Conservation (phyloP, 37 sponge, comb jelly and placozoan genomes). For the Eunapius fragilis region DNA sequence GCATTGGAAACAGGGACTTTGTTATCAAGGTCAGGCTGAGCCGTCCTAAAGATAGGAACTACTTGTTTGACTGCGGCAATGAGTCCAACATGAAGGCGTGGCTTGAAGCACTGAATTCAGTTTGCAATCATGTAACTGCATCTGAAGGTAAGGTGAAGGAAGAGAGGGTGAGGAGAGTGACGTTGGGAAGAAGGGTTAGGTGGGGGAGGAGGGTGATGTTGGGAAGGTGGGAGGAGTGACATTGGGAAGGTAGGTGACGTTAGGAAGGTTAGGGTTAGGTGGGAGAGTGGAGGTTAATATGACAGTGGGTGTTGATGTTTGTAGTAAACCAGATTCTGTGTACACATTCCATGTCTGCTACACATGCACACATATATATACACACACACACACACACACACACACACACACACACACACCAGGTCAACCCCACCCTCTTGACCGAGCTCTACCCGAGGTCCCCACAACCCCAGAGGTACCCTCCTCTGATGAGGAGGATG, state of each 20-base stretch:
- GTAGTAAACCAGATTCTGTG: not conserved
- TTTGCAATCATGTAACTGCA: constrained; percentile 48
- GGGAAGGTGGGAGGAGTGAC: too few relatives aligned
- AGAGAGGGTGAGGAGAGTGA: constrained; percentile 13
- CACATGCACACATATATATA: not conserved
- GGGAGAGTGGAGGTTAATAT: too few relatives aligned
- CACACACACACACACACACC: not conserved
- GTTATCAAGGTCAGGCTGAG: constrained; percentile 41
- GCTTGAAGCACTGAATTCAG: constrained; percentile 39
- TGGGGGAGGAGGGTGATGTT: not conserved
- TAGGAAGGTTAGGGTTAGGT: too few relatives aligned
- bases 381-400: not conserved
- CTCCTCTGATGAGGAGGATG: not conserved
- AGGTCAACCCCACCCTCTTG: not conserved
- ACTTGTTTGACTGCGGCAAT: constrained; percentile 50
- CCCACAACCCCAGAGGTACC: not conserved
- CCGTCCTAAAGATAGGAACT: constrained; percentile 10
- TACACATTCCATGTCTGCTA: not conserved
- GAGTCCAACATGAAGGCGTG: constrained; percentile 39
- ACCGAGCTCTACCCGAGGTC: not conserved
- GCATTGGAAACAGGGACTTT: constrained; percentile 1
- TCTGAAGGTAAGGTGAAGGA: not conserved
- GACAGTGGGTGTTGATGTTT: too few relatives aligned
- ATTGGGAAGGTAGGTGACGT: too few relatives aligned
- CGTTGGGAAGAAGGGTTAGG: not conserved